These are phyloP conservation scores for Corythaixoides concolor DNA, from an alignment of 2,113 vertebrate genomes.

Conservation along the genomic window DNA sequence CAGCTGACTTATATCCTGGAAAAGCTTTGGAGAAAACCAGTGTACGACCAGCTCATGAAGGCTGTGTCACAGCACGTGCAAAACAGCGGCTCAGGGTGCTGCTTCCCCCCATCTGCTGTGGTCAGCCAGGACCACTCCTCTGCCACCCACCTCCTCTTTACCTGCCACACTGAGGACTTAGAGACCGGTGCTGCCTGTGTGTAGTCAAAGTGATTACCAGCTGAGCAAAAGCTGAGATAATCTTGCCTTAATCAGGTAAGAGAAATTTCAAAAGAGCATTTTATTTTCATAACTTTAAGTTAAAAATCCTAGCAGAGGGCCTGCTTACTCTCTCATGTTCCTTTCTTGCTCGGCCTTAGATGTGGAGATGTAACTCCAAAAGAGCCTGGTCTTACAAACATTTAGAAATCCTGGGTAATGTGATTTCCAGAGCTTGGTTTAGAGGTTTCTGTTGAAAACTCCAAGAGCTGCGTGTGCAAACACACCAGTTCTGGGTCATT, in stretches of 20 bases:
- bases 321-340: neutral
- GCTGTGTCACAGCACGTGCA: rapidly evolving
- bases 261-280: neutral
- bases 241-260: neutral
- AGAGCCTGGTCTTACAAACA: neutral
- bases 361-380: neutral
- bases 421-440: neutral
- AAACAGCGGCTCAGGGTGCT: neutral
- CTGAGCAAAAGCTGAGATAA: neutral
- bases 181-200: neutral
- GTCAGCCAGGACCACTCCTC: neutral
- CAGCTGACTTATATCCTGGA: neutral
- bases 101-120: neutral
- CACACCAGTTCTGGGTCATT: neutral
- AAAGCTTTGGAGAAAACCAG: neutral
- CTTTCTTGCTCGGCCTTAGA: neutral
- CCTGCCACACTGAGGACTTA: neutral
- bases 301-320: neutral
- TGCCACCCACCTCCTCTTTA: neutral
- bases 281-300: neutral
- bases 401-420: neutral
- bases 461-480: neutral
- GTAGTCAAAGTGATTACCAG: neutral
- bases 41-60: neutral
- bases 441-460: neutral